phyloP scores from a whole-genome alignment of 1,140 invertebrate genomes.

The Cydia pomonella region DNA sequence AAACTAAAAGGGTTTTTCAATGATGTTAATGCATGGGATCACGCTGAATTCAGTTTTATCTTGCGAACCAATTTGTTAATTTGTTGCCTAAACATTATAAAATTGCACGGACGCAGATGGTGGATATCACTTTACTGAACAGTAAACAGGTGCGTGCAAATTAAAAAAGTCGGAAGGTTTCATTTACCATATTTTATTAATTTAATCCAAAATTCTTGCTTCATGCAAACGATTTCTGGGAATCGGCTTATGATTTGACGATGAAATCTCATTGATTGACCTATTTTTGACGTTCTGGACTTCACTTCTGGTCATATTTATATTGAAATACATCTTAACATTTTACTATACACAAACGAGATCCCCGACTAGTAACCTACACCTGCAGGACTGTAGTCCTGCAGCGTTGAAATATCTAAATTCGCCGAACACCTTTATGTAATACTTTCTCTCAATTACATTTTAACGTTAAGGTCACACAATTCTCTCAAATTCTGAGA shows the following conservation, averaged over 20 bases:
- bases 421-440: not conserved
- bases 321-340: not conserved
- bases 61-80: not conserved
- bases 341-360: too few species aligned
- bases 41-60: not conserved
- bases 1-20: not conserved
- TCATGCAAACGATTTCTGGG: not conserved
- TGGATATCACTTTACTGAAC: not conserved
- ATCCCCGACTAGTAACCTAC: too few species aligned
- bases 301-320: not conserved
- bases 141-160: constrained; percentile 2
- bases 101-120: not conserved
- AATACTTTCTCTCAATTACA: not conserved
- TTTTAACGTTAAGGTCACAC: not conserved
- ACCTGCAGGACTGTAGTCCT: too few species aligned
- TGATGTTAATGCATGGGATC: not conserved
- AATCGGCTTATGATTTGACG: too few species aligned
- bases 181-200: not conserved
- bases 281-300: not conserved
- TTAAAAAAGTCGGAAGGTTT: not conserved
- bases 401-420: not conserved
- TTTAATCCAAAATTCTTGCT: not conserved
- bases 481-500: not conserved
- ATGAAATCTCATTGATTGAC: too few species aligned
- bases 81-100: not conserved